Evolutionary conservation across 2,888 invertebrate species (phyloP), one percentile per base, ranked within the genome.

Genomic region (Mycalesis mineus): DNA sequence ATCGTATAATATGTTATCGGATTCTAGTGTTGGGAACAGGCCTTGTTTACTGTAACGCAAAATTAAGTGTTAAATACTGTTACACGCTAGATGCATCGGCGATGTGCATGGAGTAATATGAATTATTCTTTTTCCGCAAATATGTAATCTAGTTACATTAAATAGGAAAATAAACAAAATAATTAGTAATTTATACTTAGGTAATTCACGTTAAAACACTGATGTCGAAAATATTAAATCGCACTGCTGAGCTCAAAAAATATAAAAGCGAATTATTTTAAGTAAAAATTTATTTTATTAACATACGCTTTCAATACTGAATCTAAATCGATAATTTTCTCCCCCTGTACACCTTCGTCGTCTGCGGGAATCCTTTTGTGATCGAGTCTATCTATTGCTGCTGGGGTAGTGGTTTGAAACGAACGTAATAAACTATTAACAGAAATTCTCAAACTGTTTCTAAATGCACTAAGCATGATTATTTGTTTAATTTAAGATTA

Each of bases 291-390:
- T n/a, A n/a, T n/a, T n/a, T n/a, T n/a, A 53, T 15, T 39, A 58
- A 72, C 90, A 82, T 86, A 94, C 94, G 91, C 87, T 69, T 90
- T 87, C 7, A 93, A 75, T 13, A 91, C 77, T 7, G 91, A 81
- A 77, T 96, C 96, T 37, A 96, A 92, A 74, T 94, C 94, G 33
- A 94, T 73, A 0, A 92, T 82, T 72, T 91, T 92, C 81, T 96
- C 96, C 42, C 96, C 96, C 58, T 91, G 91, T 0, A 94, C 95
- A 48, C 96, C 96, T 75, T 96, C 95, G 77, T 96, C 96, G 9
- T 78, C 77, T 0, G 86, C 74, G 8, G 90, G 88, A 58, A 90
- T 84, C 48, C 84, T 74, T 65, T 87, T 90, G 65, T 86, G 88
- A 57, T 82, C 78, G 67, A 89, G 89, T 64, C 77, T 84, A 57